phyloP scores from a whole-genome alignment of 2,797 vertebrate genomes.

The Picus viridis region DNA sequence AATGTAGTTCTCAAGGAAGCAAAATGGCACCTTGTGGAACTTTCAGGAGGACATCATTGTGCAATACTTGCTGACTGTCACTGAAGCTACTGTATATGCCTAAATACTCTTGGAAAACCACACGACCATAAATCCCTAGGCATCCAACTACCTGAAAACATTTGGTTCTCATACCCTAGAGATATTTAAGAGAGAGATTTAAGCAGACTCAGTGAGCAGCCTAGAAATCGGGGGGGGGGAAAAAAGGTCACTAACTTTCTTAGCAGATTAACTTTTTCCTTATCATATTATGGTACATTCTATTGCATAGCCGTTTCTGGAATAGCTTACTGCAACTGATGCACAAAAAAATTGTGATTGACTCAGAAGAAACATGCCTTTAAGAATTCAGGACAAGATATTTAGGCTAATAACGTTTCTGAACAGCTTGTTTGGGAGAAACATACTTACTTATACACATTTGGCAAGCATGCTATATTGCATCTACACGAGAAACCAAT shows the following conservation, averaged over 20 bases:
- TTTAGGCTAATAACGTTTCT: conserved; percentile 63
- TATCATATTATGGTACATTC: background rate
- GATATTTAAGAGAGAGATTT: background rate
- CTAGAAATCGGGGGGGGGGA: background rate
- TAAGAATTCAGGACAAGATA: conserved; percentile 60
- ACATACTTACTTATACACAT: conserved; percentile 33
- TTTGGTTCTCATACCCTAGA: background rate
- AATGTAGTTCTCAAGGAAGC: background rate
- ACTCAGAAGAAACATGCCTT: conserved; percentile 21
- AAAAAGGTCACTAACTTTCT: conserved; percentile 13
- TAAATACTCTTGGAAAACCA: conserved; percentile 1
- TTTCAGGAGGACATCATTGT: background rate
- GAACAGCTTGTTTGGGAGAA: conserved; percentile 64
- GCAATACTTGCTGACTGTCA: background rate
- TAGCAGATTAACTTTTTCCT: conserved; percentile 11
- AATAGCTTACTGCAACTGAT: background rate
- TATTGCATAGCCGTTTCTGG: background rate
- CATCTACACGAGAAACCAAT: conserved; percentile 28
- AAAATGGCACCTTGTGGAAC: background rate
- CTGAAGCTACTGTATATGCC: background rate
- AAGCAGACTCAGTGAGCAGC: background rate
- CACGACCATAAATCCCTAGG: background rate
- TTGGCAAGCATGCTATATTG: conserved; percentile 61
- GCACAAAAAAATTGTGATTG: background rate
- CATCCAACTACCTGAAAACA: background rate